Base-by-base conservation (phyloP, 2,888 invertebrate species). In the Pyralis farinalis region DNA sequence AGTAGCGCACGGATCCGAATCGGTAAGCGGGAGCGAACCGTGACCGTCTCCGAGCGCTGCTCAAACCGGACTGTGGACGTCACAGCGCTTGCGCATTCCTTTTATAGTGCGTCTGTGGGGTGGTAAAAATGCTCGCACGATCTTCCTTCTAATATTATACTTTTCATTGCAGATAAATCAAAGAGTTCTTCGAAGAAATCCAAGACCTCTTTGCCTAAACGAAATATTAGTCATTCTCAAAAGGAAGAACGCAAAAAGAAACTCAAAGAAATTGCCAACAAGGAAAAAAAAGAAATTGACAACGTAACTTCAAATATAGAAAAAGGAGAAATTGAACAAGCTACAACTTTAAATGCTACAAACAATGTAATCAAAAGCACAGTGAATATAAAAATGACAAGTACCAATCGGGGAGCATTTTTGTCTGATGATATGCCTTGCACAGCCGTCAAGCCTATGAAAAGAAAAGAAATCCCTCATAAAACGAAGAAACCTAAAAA, bases 371-470 rank as follows among this genome's bases (percentile, higher is more conserved):
- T 43, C 44, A 75, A 75, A 62, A 38, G 51, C 42, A 51, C 64
- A 31, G 52, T 58, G 33, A 72, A 68, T 63, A 81, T 88, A 0
- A 93, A 91, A 67, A 51, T 91, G 5, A 90, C 91, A 0, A 53
- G 71, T 12, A 78, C 80, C 21, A 91, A 91, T 51, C 83, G 92
- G 21, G 91, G 91, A 0, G 91, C 90, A 28, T 91, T 92, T 57
- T 71, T 93, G 33, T 79, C 77, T 11, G 78, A 84, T 55, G 41
- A 55, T 29, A 55, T 10, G 12, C 53, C 16, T 16, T 16, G 16
- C 4, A 27, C 69, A 53, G 50, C 62, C 43, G 63, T 68, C 1
- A 71, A 73, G 53, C 67, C 74, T 40, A 69, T 58, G 16, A 70
- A 71, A 43, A 63, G 58, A 55, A 75, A 68, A 45, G 55, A 53